These are phyloP conservation scores for Naja naja DNA, from an alignment of 2,113 vertebrate species.

Conservation along the genomic window DNA sequence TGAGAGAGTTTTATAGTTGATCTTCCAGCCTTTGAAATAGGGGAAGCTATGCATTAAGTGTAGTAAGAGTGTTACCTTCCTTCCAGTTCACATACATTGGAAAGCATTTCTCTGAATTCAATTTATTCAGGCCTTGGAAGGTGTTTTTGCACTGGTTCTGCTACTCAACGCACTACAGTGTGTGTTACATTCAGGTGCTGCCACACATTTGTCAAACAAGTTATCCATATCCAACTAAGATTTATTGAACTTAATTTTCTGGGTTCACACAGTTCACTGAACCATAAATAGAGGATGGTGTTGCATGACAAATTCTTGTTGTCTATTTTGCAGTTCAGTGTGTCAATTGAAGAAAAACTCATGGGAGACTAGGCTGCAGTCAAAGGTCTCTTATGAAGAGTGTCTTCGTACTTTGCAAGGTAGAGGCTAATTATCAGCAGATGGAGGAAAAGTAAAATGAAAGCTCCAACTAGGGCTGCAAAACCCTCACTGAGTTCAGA, in stretches of 20 bases:
- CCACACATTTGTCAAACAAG: not conserved
- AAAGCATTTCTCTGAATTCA: not conserved
- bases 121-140: not conserved
- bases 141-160: not conserved
- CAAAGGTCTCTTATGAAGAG: rapidly evolving
- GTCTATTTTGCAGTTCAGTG: not conserved
- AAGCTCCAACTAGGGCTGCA: constrained; percentile 50
- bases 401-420: not conserved
- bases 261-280: not conserved
- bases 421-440: constrained; percentile 15
- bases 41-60: not conserved
- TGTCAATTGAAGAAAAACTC: not conserved
- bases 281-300: not conserved
- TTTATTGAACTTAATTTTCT: not conserved
- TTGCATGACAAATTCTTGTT: not conserved
- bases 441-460: constrained; percentile 58
- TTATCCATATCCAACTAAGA: not conserved
- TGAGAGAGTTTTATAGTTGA: not conserved
- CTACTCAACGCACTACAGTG: not conserved
- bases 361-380: not conserved
- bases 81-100: not conserved
- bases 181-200: not conserved
- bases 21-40: not conserved
- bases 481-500: constrained; percentile 57
- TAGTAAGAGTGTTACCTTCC: not conserved